A percentile compares a stretch with the other conserved stretches of the same genome.
phyloP scores from a whole-genome alignment of 2,797 vertebrate species.

The Bryconaethiops microstoma region DNA sequence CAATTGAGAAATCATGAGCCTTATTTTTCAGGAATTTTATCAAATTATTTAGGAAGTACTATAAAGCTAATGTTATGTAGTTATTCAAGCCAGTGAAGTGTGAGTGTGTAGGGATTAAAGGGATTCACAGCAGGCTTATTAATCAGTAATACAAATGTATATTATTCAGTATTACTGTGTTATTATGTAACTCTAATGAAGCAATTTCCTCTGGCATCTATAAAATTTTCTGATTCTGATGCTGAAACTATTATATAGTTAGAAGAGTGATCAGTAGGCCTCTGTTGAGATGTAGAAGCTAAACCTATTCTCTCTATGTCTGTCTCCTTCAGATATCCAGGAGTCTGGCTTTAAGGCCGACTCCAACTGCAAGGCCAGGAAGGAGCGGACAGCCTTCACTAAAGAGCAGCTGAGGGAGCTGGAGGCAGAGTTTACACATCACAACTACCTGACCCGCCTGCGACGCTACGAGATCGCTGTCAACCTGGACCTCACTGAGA shows the following conservation, averaged over 20 bases:
- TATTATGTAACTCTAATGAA: background rate
- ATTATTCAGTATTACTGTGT: background rate
- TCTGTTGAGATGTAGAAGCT: too few species aligned
- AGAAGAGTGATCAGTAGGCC: background rate
- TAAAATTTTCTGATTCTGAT: too few species aligned
- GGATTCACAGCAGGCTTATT: background rate
- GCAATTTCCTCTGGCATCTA: too few species aligned
- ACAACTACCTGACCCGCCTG: constrained; percentile 97
- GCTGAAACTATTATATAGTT: background rate
- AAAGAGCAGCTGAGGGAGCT: constrained; percentile 96
- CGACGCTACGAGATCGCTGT: constrained; percentile 97
- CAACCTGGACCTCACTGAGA: constrained; percentile 96
- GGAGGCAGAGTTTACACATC: constrained; percentile 96
- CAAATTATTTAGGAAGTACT: background rate
- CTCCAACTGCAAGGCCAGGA: constrained; percentile 87
- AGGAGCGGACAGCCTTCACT: constrained; percentile 96
- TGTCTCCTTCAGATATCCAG: constrained; percentile 79
- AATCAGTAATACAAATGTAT: background rate
- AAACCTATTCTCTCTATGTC: constrained; percentile 27
- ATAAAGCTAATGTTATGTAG: background rate
- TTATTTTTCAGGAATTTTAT: background rate
- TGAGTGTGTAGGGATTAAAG: background rate
- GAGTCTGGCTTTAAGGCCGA: constrained; percentile 81
- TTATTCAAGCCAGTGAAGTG: background rate
- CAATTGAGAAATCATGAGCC: background rate